Conservation (phyloP, 2,888 invertebrate species). For the Amphipyra tragopoginis region DNA sequence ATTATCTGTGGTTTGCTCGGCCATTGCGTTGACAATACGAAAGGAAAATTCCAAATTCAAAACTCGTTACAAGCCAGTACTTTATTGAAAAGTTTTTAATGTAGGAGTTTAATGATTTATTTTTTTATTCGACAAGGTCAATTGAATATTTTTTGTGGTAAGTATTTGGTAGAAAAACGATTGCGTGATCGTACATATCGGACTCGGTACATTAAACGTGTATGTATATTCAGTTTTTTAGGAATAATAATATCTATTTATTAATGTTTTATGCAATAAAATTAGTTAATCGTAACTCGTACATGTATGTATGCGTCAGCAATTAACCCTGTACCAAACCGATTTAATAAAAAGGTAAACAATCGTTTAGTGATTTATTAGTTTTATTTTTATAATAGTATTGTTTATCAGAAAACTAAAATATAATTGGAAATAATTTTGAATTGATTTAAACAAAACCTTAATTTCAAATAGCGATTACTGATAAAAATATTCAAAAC, state of each 20-base stretch:
- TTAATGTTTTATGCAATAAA: too few species aligned
- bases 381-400: too few species aligned
- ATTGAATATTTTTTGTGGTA: constrained; percentile 4
- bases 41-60: constrained; percentile 45
- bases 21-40: constrained; percentile 23
- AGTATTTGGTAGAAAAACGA: constrained; percentile 1
- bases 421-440: too few species aligned
- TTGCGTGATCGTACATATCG: not conserved
- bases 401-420: too few species aligned
- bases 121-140: constrained; percentile 4
- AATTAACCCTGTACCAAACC: constrained; percentile 7
- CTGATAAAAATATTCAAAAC: too few species aligned
- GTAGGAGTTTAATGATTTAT: not conserved
- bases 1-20: too few species aligned
- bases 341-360: too few species aligned
- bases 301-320: not conserved
- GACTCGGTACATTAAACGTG: not conserved
- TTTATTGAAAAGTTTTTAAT: constrained; percentile 9
- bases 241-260: too few species aligned
- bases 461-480: too few species aligned
- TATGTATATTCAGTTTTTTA: not conserved
- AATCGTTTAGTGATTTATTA: too few species aligned
- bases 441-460: too few species aligned
- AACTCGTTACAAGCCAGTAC: constrained; percentile 15
- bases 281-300: too few species aligned